Base-by-base conservation (phyloP, 2,797 vertebrate genomes). In the Steatocranus sp. region DNA sequence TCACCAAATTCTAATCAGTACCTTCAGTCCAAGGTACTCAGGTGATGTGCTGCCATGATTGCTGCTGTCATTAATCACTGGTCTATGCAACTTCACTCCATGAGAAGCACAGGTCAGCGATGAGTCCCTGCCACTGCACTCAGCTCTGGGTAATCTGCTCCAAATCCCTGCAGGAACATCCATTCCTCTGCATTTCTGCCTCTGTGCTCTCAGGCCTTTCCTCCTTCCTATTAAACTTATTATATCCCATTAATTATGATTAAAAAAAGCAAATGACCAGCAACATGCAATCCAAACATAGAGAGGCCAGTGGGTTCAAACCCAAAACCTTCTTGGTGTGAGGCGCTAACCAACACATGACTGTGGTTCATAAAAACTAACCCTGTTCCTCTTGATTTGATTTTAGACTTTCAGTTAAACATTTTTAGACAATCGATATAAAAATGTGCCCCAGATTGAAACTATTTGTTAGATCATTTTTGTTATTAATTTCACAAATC, bases 81-180 rank as follows among this genome's bases (percentile, higher is more conserved):
- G 36, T 41, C 6, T 25, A 43, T 10, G 38, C 6, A 0, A 25
- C 8, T 0, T 68, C 61, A 66, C 36, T 0, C 61, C n/a, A 41
- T 23, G 20, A 68, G 63, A 25, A 41, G 36, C 36, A 41, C 5
- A 25, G 1, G 20, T 41, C 36, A 43, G 20, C 4, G 61, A 66
- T 17, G 61, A 66, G 11, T 63, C 58, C 9, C 32, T 63, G 58
- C 7, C 61, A 38, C 3, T 41, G 0, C 63, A 17, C 63, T 17
- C 38, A 17, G 5, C 63, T 43, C 20, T 43, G 63, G 63, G 63
- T 25, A 25, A 25, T 43, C 20, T 17, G 8, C 63, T 43, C 0
- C 63, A 25, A 11, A 3, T 3, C 14, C 63, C 20, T 43, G 12
- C 1, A 41, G 12, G 36, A 43, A 41, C 2, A 25, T 41, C 8